Evolutionary conservation across 2,888 invertebrate species (phyloP), one percentile per base, ranked within the genome.

Genomic region (Drosophila atripex): DNA sequence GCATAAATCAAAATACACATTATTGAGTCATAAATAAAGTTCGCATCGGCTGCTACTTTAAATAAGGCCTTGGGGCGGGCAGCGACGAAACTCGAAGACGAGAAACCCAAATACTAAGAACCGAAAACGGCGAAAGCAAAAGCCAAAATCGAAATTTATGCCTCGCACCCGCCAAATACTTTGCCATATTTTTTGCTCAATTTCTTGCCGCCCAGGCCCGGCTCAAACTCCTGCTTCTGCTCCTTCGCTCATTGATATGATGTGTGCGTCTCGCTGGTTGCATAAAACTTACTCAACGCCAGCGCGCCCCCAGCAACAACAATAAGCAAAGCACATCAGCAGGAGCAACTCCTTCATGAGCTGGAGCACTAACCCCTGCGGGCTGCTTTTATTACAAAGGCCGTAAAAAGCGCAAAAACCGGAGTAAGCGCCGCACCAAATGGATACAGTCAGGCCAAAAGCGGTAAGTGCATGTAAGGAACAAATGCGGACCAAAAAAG

Each of bases 1-100:
- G 88, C 88, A 86, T 86, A 84, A 88, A 85, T 88, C 80, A 86
- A 88, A 85, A 87, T 88, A 80, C 73, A 86, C 87, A 85, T 88
- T 86, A 88, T 86, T 86, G 88, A 86, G 87, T 72, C 86, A 87
- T 86, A 86, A 86, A 86, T 88, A 86, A 80, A 88, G 82, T 83
- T 80, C 75, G 47, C 60, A 61, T 61, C 60, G 60, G 63, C 73
- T 73, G 72, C 86, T 85, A 85, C 88, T 82, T 82, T 85, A 87
- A 87, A 87, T 82, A 87, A 88, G 73, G 72, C 79, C 77, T 55
- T 51, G 45, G 46, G 57, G 39, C 51, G 30, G 25, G 28, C 28
- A 35, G 32, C 45, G 23, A 35, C 39, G 9, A 12, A 8, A 7
- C 35, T 41, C 32, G 18, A 45, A 59, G 59, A 53, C 71, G 58